phyloP scores from a whole-genome alignment of 2,113 vertebrate species.

The Rhinolophus sinicus region DNA sequence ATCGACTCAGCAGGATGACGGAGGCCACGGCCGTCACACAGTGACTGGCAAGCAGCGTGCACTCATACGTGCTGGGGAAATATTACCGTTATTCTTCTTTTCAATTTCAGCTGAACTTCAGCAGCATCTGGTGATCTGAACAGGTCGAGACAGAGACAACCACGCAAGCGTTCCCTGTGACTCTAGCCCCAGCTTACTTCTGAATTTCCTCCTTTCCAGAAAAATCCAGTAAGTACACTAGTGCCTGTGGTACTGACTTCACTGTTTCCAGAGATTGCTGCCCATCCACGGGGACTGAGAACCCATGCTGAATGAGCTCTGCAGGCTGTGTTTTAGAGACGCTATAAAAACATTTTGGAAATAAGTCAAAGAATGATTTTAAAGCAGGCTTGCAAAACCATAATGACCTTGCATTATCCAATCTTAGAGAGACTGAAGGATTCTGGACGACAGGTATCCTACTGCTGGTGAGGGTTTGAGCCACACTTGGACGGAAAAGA shows the following conservation, averaged over 20 bases:
- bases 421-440: background rate
- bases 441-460: background rate
- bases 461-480: background rate
- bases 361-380: background rate
- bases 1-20: background rate
- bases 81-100: background rate
- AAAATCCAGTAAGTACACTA: too few species aligned
- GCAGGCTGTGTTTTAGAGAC: background rate
- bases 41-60: background rate
- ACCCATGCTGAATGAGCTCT: background rate
- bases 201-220: background rate
- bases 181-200: background rate
- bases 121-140: background rate
- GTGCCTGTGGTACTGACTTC: background rate
- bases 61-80: background rate
- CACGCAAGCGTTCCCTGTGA: background rate
- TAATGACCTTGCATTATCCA: background rate
- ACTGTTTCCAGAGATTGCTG: background rate
- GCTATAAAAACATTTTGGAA: background rate
- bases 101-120: background rate
- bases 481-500: background rate
- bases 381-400: background rate
- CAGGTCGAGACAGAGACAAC: background rate
- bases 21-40: background rate
- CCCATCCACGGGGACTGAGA: background rate